phyloP scores from a whole-genome alignment of 1,140 invertebrate genomes.

The Drosophila ananassae region DNA sequence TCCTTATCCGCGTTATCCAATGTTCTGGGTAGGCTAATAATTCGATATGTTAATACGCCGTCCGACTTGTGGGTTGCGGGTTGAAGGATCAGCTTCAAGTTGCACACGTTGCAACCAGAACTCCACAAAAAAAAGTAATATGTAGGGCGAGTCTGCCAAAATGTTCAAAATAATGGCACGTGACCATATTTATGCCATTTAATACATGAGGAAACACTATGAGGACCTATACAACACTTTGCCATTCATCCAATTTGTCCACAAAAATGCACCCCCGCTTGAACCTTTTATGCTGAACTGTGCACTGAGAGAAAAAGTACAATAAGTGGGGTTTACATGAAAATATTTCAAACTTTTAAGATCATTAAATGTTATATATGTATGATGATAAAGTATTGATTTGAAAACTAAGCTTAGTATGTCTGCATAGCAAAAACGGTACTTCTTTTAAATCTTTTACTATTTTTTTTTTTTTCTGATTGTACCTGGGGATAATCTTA shows the following conservation, averaged over 20 bases:
- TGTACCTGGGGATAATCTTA: conserved; percentile 25
- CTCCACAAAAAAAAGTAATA: conserved; percentile 5
- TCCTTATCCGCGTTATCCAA: conserved; percentile 76
- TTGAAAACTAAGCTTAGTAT: too few species aligned
- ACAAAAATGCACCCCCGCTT: conserved; percentile 37
- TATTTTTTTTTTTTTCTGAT: not conserved
- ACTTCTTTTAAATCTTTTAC: too few species aligned
- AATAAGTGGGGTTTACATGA: too few species aligned
- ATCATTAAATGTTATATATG: too few species aligned
- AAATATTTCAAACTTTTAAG: too few species aligned
- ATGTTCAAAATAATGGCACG: conserved; percentile 71
- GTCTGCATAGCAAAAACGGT: too few species aligned
- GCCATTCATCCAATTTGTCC: conserved; percentile 38
- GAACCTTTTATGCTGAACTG: conserved; percentile 6
- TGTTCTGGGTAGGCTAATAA: conserved; percentile 82
- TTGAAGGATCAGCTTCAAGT: conserved; percentile 58
- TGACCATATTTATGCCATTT: conserved; percentile 80
- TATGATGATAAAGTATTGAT: too few species aligned
- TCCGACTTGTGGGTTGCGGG: conserved; percentile 35
- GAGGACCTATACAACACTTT: conserved; percentile 47
- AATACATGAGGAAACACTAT: conserved; percentile 69
- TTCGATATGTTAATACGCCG: conserved; percentile 80
- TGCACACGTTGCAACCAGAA: conserved; percentile 45
- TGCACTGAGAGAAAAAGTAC: conserved; percentile 16
- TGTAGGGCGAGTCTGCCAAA: conserved; percentile 10